Base-by-base conservation (phyloP, 2,888 invertebrate species). In the Sinodicranocentrus sp. region DNA sequence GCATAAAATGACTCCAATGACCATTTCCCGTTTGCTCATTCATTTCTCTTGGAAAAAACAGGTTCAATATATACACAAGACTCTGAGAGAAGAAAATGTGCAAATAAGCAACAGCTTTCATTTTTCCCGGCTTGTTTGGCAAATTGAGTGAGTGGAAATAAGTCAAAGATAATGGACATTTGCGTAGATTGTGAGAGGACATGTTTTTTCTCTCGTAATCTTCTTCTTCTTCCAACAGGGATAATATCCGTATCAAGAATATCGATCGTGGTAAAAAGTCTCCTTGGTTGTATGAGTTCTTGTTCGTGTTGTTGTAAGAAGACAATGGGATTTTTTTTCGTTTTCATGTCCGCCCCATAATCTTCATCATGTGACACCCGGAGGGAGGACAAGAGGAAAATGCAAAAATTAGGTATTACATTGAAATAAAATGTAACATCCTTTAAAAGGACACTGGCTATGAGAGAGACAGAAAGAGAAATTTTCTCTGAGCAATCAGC, bases 21-120 rank as follows among this genome's bases (percentile, higher is more conserved):
- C 44, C 67, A 76, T 76, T 76, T 76, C 76, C n/a, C 76, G 76
- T 19, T 67, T 19, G 25, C 67, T 76, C 67, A 63, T 76, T 76
- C 54, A 76, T 76, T 76, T 21, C 59, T 13, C 15, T 59, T 17
- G 10, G 25, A 5, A 39, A 8, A 39, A 39, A 39, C 5, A 39
- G 13, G 39, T 39, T 5, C 39, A 39, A 39, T 13, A 39, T 13
- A 39, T 13, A n/a, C n/a, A n/a, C n/a, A n/a, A n/a, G n/a, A n/a
- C n/a, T n/a, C n/a, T n/a, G n/a, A n/a, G n/a, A n/a, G n/a, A 39
- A 48, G 13, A 10, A 10, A 48, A 48, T 48, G 48, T 48, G 48
- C 48, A 48, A 48, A 48, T 48, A 48, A 48, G 48, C 48, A 15
- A n/a, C 48, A 48, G n/a, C n/a, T n/a, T 48, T 48, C 15, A 6